phyloP scores from a whole-genome alignment of 2,888 invertebrate genomes.

The Cosmia pyralina region DNA sequence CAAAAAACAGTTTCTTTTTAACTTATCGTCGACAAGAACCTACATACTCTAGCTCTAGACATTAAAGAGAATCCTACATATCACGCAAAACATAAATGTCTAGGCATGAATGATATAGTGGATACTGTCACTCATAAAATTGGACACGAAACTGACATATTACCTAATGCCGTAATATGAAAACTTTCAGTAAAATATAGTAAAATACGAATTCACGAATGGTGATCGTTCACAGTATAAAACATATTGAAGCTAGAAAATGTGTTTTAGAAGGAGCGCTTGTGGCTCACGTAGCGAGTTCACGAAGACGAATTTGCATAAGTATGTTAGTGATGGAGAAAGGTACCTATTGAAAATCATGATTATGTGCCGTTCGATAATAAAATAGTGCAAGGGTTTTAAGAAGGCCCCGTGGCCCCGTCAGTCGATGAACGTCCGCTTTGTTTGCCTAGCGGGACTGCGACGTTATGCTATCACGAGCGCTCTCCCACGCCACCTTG shows the following conservation, averaged over 20 bases:
- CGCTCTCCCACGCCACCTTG: slow-evolving; percentile 71
- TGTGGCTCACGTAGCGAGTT: slow-evolving; percentile 31
- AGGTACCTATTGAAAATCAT: slow-evolving; percentile 35
- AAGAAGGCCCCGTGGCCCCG: slow-evolving; percentile 22
- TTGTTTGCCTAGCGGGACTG: slow-evolving; percentile 82
- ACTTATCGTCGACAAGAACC: background rate
- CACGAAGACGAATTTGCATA: slow-evolving; percentile 46
- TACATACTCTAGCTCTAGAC: background rate
- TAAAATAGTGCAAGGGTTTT: slow-evolving; percentile 45
- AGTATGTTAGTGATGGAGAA: slow-evolving; percentile 46
- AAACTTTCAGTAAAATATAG: slow-evolving; percentile 27
- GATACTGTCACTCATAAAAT: slow-evolving; percentile 39
- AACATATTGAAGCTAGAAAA: slow-evolving; percentile 43
- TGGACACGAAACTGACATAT: slow-evolving; percentile 31
- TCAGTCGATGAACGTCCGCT: slow-evolving; percentile 73
- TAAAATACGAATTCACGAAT: slow-evolving; percentile 26
- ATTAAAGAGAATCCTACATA: slow-evolving; percentile 20
- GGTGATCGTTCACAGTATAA: slow-evolving; percentile 17
- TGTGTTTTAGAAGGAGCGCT: slow-evolving; percentile 28
- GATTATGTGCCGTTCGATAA: slow-evolving; percentile 13
- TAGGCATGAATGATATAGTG: slow-evolving; percentile 40
- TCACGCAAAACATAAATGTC: slow-evolving; percentile 21
- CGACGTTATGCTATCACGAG: slow-evolving; percentile 60
- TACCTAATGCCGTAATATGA: slow-evolving; percentile 25
- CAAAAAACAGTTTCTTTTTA: slow-evolving; percentile 12